A percentile compares a stretch with the other conserved stretches of the same genome.
Evolutionary conservation across 2,888 invertebrate genomes (phyloP).

Genomic region (Metalampra italica): DNA sequence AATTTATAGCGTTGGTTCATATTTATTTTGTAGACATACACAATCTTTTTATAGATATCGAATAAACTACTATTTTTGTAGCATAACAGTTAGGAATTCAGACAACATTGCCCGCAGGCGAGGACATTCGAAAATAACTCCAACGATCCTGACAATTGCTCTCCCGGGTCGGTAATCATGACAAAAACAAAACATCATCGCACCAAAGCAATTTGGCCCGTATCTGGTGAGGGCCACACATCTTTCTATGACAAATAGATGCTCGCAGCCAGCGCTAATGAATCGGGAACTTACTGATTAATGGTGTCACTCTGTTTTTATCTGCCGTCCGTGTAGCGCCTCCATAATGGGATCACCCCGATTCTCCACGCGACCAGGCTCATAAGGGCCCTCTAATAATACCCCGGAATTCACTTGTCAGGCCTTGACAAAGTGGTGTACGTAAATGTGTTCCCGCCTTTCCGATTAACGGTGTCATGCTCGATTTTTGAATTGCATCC

Average conservation of each 20-base stretch:
- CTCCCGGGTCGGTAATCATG: neutral
- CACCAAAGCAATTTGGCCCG: conserved; percentile 29
- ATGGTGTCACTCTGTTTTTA: conserved; percentile 63
- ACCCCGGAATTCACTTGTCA: conserved; percentile 15
- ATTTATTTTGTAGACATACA: neutral
- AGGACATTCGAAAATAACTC: too few relatives aligned
- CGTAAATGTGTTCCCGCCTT: conserved; percentile 28
- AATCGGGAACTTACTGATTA: conserved; percentile 68
- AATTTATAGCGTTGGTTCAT: neutral
- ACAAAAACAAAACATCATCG: conserved; percentile 1
- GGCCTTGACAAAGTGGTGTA: conserved; percentile 27
- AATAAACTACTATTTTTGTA: too few relatives aligned
- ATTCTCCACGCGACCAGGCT: conserved; percentile 25
- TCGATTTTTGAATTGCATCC: conserved; percentile 36
- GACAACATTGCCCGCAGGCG: too few relatives aligned
- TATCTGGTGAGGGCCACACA: conserved; percentile 43
- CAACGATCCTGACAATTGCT: neutral
- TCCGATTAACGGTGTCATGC: conserved; percentile 35
- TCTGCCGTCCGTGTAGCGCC: conserved; percentile 53
- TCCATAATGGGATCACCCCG: conserved; percentile 63
- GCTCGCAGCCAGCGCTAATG: conserved; percentile 52
- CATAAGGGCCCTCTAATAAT: neutral
- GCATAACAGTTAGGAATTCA: too few relatives aligned
- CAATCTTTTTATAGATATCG: too few relatives aligned
- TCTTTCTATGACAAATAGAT: conserved; percentile 66